These are phyloP conservation scores for Myotis pilosus DNA, from an alignment of 2,797 vertebrate genomes.

Conservation along the genomic window DNA sequence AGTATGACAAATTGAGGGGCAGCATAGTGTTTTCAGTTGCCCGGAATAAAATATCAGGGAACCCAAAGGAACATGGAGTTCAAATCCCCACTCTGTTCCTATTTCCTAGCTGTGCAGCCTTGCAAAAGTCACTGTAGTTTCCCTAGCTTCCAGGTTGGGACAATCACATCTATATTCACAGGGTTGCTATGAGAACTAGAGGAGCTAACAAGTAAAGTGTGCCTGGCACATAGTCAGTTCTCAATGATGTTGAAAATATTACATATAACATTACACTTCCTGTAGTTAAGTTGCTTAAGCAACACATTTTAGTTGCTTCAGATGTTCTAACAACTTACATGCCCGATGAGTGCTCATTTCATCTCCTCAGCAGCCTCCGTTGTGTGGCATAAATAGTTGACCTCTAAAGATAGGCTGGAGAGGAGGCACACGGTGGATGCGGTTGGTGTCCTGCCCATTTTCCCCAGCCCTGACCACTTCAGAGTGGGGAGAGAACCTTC, in stretches of 20 bases:
- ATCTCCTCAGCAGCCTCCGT: too few species aligned
- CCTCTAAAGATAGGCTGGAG: too few species aligned
- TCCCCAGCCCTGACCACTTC: neutral
- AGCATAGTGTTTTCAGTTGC: neutral
- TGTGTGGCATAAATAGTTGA: too few species aligned
- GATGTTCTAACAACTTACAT: too few species aligned
- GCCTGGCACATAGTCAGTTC: neutral
- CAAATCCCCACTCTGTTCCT: neutral
- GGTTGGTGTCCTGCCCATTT: too few species aligned
- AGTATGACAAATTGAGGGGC: neutral
- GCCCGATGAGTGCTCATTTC: too few species aligned
- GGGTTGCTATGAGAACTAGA: neutral
- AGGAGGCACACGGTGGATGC: too few species aligned
- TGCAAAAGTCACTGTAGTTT: neutral
- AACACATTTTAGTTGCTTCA: too few species aligned
- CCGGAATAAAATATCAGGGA: neutral
- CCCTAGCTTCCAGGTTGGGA: neutral
- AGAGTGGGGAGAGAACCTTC: neutral
- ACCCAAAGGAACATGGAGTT: neutral
- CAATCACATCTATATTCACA: neutral
- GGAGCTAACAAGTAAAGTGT: neutral
- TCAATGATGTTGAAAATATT: neutral
- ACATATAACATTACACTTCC: neutral
- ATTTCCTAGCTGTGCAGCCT: neutral
- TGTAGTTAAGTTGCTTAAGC: neutral